Percentiles rank a stretch among this genome's conserved stretches.
These are phyloP conservation scores for Chelonus insularis DNA, from an alignment of 1,140 invertebrate species.

Conservation along the genomic window DNA sequence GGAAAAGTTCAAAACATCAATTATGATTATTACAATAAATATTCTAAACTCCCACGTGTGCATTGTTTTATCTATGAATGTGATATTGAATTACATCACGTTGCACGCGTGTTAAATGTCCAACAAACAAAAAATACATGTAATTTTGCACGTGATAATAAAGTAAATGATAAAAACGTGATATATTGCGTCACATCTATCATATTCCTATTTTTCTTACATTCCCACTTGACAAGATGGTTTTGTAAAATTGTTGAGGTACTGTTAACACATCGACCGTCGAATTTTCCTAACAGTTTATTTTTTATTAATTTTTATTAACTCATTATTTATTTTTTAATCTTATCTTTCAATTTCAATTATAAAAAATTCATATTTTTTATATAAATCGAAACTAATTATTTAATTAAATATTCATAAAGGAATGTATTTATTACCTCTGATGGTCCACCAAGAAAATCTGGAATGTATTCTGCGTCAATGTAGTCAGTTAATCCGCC, in stretches of 20 bases:
- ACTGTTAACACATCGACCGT: conserved; percentile 52
- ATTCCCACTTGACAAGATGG: conserved; percentile 46
- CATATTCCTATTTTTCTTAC: conserved; percentile 43
- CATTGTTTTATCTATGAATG: neutral
- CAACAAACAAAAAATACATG: neutral
- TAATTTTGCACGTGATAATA: conserved; percentile 12
- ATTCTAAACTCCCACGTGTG: no score
- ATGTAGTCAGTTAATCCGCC: conserved; percentile 88
- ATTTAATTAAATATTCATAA: no score
- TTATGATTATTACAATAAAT: no score
- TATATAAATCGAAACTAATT: no score
- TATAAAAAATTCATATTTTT: no score
- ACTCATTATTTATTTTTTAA: no score
- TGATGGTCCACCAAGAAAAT: conserved; percentile 88
- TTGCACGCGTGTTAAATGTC: neutral
- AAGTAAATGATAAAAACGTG: conserved; percentile 21
- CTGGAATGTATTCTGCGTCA: conserved; percentile 82
- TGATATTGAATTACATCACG: neutral
- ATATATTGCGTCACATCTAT: conserved; percentile 15
- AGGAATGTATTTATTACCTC: conserved; percentile 77
- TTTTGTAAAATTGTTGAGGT: conserved; percentile 58
- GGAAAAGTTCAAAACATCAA: no score
- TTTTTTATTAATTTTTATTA: conserved; percentile 31
- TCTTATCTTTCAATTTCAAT: no score
- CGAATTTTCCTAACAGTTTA: conserved; percentile 51